Evolutionary conservation across 2,797 vertebrate genomes (phyloP).

Genomic region (Acanthurus lineatus): DNA sequence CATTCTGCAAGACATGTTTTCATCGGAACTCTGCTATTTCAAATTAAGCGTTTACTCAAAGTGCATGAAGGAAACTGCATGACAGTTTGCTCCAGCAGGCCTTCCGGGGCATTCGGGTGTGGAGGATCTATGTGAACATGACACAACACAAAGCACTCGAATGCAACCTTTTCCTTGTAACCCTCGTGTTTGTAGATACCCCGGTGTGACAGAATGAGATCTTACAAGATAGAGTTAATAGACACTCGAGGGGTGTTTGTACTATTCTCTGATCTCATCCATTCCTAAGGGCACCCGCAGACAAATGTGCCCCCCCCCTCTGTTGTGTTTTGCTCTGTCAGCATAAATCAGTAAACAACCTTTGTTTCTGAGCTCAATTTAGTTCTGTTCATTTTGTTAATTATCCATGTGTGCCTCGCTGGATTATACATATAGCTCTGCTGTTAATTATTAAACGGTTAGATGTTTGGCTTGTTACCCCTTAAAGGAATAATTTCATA

Average conservation of each 20-base stretch:
- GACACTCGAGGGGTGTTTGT: constrained; percentile 40
- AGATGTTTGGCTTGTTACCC: background rate
- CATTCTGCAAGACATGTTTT: constrained; percentile 49
- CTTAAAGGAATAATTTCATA: background rate
- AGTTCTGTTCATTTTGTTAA: constrained; percentile 18
- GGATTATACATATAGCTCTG: background rate
- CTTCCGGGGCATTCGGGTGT: constrained; percentile 5
- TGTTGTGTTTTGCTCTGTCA: constrained; percentile 18
- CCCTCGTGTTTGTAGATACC: constrained; percentile 7
- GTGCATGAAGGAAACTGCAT: constrained; percentile 10
- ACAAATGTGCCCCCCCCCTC: constrained; percentile 14
- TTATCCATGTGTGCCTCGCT: background rate
- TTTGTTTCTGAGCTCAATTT: background rate
- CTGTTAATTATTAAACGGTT: no score
- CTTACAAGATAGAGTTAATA: constrained; percentile 23
- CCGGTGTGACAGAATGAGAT: constrained; percentile 36
- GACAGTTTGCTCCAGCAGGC: constrained; percentile 30
- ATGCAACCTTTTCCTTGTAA: constrained; percentile 32
- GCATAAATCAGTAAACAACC: background rate
- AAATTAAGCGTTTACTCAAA: constrained; percentile 49
- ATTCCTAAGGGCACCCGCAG: constrained; percentile 31
- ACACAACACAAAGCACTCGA: constrained; percentile 37
- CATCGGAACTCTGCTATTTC: constrained; percentile 33
- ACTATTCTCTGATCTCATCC: constrained; percentile 17
- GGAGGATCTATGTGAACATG: constrained; percentile 34